These are phyloP conservation scores for Globicephala melas DNA, from an alignment of 2,113 vertebrate genomes.

Conservation along the genomic window DNA sequence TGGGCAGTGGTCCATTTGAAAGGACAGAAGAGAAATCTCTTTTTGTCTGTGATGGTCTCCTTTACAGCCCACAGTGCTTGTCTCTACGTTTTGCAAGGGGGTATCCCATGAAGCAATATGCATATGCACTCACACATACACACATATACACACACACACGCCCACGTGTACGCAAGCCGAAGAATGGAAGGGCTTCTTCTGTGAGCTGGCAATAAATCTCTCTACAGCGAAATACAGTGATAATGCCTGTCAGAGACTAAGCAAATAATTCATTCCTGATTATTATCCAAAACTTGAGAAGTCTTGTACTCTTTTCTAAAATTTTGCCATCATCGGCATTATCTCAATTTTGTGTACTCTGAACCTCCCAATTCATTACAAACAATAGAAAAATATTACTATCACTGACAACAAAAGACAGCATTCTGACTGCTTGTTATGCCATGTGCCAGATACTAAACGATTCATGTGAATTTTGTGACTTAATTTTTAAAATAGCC, in stretches of 20 bases:
- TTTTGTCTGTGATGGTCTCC: neutral
- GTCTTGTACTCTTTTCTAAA: neutral
- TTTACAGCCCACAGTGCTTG: neutral
- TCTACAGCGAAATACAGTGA: neutral
- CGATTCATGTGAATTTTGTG: neutral
- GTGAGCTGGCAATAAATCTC: neutral
- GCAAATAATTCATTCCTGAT: neutral
- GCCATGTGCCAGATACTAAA: neutral
- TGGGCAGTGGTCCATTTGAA: neutral
- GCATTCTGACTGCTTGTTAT: neutral
- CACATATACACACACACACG: neutral
- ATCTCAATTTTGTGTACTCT: neutral
- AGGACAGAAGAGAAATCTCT: neutral
- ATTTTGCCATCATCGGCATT: neutral
- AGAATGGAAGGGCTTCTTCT: neutral
- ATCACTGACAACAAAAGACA: neutral
- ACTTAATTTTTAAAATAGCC: neutral
- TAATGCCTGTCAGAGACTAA: neutral
- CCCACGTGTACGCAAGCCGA: neutral
- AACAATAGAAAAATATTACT: neutral
- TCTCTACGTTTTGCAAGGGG: neutral
- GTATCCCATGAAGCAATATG: neutral
- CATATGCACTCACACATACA: no score
- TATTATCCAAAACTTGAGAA: neutral
- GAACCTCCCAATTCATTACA: neutral